Percentiles rank a stretch among this genome's conserved stretches.
Conservation (phyloP, 2,797 vertebrate species). For the Catostomus latipinnis region DNA sequence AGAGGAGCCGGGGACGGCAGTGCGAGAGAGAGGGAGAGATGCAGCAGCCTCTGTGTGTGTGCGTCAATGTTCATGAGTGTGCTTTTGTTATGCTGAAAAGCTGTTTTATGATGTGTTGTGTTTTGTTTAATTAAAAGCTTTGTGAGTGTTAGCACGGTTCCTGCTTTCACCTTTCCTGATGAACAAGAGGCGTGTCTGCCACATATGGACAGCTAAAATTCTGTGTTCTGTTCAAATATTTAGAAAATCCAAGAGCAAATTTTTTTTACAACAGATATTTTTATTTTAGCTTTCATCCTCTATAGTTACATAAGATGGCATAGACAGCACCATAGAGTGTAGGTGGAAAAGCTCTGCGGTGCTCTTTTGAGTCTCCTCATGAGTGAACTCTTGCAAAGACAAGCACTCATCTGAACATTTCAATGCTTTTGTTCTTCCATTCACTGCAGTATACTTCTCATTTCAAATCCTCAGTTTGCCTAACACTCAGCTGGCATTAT, state of each 20-base stretch:
- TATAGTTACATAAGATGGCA: conserved; percentile 33
- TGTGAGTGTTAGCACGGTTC: too few species aligned
- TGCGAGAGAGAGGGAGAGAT: too few species aligned
- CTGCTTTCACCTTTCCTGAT: too few species aligned
- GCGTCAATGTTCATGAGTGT: too few species aligned
- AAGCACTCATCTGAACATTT: conserved; percentile 23
- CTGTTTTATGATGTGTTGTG: too few species aligned
- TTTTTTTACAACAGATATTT: not conserved
- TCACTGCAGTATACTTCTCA: conserved; percentile 23
- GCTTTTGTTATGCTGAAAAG: too few species aligned
- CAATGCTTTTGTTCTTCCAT: conserved; percentile 21
- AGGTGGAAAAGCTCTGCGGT: conserved; percentile 24
- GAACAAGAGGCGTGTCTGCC: too few species aligned
- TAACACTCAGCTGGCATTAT: not conserved
- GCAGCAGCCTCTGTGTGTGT: too few species aligned
- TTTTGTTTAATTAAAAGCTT: too few species aligned
- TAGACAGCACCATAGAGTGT: conserved; percentile 2
- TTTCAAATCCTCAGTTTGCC: conserved; percentile 21
- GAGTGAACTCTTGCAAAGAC: conserved; percentile 32
- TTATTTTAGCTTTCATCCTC: conserved; percentile 6
- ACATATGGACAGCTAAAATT: not conserved
- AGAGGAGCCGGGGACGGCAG: too few species aligned
- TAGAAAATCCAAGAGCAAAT: not conserved
- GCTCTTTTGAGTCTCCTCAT: conserved; percentile 14
- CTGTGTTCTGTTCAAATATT: not conserved